Conservation (phyloP, 2,113 vertebrate species). For the Electrona antarctica region DNA sequence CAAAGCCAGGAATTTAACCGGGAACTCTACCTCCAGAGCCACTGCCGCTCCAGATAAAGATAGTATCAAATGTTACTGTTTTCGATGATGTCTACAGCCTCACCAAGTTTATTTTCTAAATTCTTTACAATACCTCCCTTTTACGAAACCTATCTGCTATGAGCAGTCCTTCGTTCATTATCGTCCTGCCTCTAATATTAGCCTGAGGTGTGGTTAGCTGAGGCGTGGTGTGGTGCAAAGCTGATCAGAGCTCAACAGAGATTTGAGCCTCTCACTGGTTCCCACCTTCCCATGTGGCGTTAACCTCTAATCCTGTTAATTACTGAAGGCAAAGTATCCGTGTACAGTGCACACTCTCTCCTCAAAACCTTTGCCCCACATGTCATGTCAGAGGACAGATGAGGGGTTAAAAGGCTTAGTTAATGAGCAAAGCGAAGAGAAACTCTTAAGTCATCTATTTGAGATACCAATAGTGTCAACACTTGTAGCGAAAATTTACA, state of each 20-base stretch:
- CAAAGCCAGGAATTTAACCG: too few species aligned
- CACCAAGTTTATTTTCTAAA: too few species aligned
- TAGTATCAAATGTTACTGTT: too few species aligned
- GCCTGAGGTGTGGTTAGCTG: constrained; percentile 29
- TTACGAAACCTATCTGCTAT: not conserved
- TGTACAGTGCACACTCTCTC: constrained; percentile 33
- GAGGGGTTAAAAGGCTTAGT: not conserved
- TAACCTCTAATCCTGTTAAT: constrained; percentile 66
- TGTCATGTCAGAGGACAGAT: not conserved
- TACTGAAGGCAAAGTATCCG: constrained; percentile 62
- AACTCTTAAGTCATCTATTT: too few species aligned
- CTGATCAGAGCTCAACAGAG: constrained; percentile 56
- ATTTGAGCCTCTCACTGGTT: constrained; percentile 47
- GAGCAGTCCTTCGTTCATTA: constrained; percentile 17
- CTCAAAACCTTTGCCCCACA: constrained; percentile 30
- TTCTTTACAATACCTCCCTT: not conserved
- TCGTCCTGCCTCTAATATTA: constrained; percentile 45
- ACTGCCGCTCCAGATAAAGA: too few species aligned
- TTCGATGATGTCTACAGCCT: too few species aligned
- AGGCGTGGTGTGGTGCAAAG: constrained; percentile 44
- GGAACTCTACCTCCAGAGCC: too few species aligned
- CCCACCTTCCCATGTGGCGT: constrained; percentile 36
- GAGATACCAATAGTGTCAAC: too few species aligned
- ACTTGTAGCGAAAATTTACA: too few species aligned
- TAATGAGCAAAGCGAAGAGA: too few species aligned